phyloP scores from a whole-genome alignment of 2,113 vertebrate genomes.

The Periophthalmus modestus region DNA sequence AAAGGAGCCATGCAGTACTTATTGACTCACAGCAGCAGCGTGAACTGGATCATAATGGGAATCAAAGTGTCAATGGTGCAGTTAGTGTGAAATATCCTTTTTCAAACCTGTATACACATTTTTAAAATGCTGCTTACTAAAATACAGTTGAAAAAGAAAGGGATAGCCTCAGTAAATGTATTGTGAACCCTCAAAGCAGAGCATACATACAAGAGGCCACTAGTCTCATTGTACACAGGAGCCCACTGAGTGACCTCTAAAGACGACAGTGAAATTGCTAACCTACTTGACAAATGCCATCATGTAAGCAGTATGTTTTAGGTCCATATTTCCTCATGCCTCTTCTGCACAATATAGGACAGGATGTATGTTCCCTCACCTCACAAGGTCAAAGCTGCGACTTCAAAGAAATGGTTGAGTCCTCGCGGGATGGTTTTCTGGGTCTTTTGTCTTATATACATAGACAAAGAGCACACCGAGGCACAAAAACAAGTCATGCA shows the following conservation, averaged over 20 bases:
- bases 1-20: background rate
- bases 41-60: background rate
- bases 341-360: slow-evolving; percentile 49
- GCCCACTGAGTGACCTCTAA: slow-evolving; percentile 53
- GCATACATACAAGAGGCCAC: background rate
- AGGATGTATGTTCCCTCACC: slow-evolving; percentile 70
- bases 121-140: background rate
- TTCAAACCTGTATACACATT: background rate
- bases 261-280: slow-evolving; percentile 55
- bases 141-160: background rate
- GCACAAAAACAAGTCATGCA: slow-evolving; percentile 40
- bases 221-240: background rate
- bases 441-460: slow-evolving; percentile 44
- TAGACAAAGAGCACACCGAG: slow-evolving; percentile 35
- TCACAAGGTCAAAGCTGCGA: slow-evolving; percentile 70
- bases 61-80: background rate
- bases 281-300: slow-evolving; percentile 68
- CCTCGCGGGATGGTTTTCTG: slow-evolving; percentile 65
- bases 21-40: background rate
- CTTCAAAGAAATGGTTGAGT: slow-evolving; percentile 70
- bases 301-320: slow-evolving; percentile 56
- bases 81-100: background rate
- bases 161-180: background rate
- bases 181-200: background rate
- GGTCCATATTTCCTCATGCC: slow-evolving; percentile 37